phyloP scores from a whole-genome alignment of 2,888 invertebrate species.

The Meganola albula region DNA sequence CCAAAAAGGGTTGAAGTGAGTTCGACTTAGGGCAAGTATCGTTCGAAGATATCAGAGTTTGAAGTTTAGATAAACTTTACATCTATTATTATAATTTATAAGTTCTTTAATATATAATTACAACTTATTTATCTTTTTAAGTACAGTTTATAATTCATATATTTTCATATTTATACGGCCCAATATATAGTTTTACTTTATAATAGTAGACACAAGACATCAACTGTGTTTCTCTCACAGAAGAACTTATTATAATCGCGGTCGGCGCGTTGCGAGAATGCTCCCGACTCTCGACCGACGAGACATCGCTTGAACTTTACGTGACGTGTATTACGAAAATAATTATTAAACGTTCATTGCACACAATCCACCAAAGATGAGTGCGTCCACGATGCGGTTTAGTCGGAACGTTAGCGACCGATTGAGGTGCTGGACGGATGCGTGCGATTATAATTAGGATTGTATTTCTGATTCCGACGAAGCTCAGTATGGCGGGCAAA shows the following conservation, averaged over 20 bases:
- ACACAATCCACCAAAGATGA: slow-evolving; percentile 36
- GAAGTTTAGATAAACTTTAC: too few relatives aligned
- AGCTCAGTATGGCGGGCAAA: slow-evolving; percentile 69
- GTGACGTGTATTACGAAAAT: slow-evolving; percentile 36
- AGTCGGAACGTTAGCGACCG: slow-evolving; percentile 54
- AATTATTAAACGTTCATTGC: slow-evolving; percentile 38
- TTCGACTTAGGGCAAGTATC: too few relatives aligned
- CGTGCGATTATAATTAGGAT: slow-evolving; percentile 78
- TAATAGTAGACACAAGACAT: too few relatives aligned
- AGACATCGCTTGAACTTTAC: slow-evolving; percentile 33
- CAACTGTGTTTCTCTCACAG: slow-evolving; percentile 21
- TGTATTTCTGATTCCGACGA: slow-evolving; percentile 78
- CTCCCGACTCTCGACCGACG: slow-evolving; percentile 14
- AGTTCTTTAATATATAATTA: too few relatives aligned
- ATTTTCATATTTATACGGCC: too few relatives aligned
- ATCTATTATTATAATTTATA: too few relatives aligned
- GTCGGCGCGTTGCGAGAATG: slow-evolving; percentile 9
- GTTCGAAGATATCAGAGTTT: too few relatives aligned
- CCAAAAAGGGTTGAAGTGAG: too few relatives aligned
- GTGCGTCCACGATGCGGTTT: slow-evolving; percentile 33
- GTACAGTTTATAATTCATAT: too few relatives aligned
- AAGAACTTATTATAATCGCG: slow-evolving; percentile 23
- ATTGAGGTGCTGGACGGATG: slow-evolving; percentile 74
- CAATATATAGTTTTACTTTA: too few relatives aligned
- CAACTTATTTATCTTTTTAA: too few relatives aligned